phyloP scores from a whole-genome alignment of 2,888 invertebrate genomes.

The Sarcophaga carnaria region DNA sequence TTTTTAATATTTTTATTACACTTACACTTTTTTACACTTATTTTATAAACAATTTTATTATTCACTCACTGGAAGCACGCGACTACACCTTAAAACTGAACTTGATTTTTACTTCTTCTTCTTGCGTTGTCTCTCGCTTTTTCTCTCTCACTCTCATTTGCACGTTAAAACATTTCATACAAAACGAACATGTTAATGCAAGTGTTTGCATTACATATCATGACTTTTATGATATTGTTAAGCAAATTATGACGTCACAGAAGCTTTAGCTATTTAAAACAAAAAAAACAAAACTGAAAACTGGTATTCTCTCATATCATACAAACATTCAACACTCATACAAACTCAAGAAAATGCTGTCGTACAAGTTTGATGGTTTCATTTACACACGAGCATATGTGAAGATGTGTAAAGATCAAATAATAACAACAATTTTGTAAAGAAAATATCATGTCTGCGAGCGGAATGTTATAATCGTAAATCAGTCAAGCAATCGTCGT shows the following conservation, averaged over 20 bases:
- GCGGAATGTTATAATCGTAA: constrained; percentile 24
- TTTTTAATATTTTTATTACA: background rate
- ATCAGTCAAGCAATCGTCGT: constrained; percentile 31
- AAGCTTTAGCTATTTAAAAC: constrained; percentile 23
- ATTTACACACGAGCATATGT: background rate
- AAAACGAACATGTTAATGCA: background rate
- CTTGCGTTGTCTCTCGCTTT: background rate
- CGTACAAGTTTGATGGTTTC: constrained; percentile 18
- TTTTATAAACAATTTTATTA: background rate
- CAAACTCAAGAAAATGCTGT: background rate
- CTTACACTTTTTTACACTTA: background rate
- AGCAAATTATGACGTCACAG: constrained; percentile 55
- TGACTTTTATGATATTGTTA: constrained; percentile 28
- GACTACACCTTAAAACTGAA: constrained; percentile 6
- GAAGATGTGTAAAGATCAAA: background rate
- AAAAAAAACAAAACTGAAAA: background rate
- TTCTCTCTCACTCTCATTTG: background rate
- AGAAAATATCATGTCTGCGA: background rate
- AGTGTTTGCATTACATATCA: background rate
- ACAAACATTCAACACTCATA: background rate
- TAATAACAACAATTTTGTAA: background rate
- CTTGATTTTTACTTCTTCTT: constrained; percentile 11
- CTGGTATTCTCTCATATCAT: constrained; percentile 16
- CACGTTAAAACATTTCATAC: background rate
- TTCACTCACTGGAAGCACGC: background rate